Evolutionary conservation across 2,888 invertebrate genomes (phyloP), one percentile per base, ranked within the genome.

Genomic region (Melinaea marsaeus): DNA sequence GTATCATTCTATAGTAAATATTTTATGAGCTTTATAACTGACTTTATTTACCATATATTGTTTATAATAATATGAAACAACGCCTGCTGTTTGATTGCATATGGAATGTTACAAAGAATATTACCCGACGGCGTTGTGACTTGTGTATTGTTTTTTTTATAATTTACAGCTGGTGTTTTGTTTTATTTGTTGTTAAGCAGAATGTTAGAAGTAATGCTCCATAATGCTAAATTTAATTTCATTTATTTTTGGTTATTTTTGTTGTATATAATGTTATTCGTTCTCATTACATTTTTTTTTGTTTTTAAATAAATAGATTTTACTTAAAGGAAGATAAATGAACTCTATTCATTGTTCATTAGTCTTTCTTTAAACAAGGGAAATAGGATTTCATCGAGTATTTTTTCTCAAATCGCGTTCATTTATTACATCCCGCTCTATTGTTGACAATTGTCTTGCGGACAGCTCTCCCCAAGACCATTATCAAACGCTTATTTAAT

Each of bases 401-500:
- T 46, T 55, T 64, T 62, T 64, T 60, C 58, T 35, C 33, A 42
- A 62, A 57, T 62, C 62, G 42, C 62, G 62, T 76, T 79, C 86
- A 86, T 89, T 87, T 85, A 83, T 86, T 83, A 84, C 70, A 65
- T 67, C 55, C 56, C 63, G 69, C 67, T 72, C 64, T 51, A 51
- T 62, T 64, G 64, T 66, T 62, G 62, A 60, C 74, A 63, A 64
- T 69, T 69, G 72, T 71, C 69, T 69, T 73, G 71, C 66, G 74
- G 75, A 67, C 74, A 79, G 74, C 84, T 87, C 83, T 82, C 79
- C 73, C 73, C 69, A 69, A 66, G 84, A 85, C 87, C 82, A 79
- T 88, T 88, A 88, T 88, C 9, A 86, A 80, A 71, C 77, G 81
- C 77, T 86, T 88, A 86, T 86, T 86, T 85, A 80, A 78, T 85